Evolutionary conservation across 2,797 vertebrate genomes (phyloP).

Genomic region (Falco biarmicus): DNA sequence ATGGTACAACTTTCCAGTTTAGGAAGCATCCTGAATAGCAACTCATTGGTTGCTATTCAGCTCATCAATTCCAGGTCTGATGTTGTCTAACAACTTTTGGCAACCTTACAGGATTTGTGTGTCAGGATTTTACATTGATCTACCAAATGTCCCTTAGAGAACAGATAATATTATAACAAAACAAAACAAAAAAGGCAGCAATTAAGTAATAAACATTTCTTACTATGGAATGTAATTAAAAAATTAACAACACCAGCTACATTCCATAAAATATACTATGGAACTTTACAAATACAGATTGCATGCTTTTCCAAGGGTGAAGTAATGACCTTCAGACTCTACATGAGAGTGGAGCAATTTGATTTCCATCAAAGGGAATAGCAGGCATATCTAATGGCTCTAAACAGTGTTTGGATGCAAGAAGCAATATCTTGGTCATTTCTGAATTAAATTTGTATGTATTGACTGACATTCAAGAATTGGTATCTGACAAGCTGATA

Average conservation of each 20-base stretch:
- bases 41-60: too few relatives aligned
- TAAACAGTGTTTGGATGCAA: neutral
- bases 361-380: slow-evolving; percentile 20
- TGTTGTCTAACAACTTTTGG: neutral
- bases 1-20: neutral
- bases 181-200: neutral
- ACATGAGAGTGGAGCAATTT: neutral
- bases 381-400: neutral
- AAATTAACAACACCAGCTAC: neutral
- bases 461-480: neutral
- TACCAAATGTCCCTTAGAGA: neutral
- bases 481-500: neutral
- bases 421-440: neutral
- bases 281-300: neutral
- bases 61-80: neutral
- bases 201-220: neutral
- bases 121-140: neutral
- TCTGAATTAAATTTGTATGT: slow-evolving; percentile 20
- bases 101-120: neutral
- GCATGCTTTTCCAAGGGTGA: neutral
- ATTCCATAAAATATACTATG: neutral
- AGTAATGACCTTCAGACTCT: neutral
- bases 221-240: neutral
- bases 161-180: neutral
- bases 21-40: neutral